Evolutionary conservation across 2,113 vertebrate genomes (phyloP).

Genomic region (Actinemys pallida): DNA sequence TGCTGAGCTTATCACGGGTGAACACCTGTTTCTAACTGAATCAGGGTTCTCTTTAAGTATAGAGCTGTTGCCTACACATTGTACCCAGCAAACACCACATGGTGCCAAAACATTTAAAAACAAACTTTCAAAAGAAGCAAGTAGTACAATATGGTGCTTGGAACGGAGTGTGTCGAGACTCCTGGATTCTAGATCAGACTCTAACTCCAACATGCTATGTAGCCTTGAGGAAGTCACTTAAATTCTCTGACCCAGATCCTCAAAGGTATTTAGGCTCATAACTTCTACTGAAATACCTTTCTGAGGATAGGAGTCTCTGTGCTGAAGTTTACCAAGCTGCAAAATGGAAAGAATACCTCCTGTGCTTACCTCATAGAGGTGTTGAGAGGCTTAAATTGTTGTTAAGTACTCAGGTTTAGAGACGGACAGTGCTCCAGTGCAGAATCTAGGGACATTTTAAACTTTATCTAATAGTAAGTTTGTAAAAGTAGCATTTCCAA

Average conservation of each 20-base stretch:
- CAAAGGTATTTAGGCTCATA: too few relatives aligned
- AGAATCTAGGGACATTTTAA: neutral
- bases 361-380: neutral
- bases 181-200: neutral
- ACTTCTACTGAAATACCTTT: too few relatives aligned
- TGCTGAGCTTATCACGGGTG: neutral
- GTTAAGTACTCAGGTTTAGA: neutral
- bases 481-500: neutral
- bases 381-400: neutral
- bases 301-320: neutral
- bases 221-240: neutral
- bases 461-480: neutral
- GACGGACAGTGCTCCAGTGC: neutral
- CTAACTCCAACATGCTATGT: neutral
- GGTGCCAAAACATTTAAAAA: too few relatives aligned
- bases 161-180: neutral
- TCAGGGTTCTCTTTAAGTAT: neutral
- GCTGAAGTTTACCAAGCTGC: neutral
- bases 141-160: neutral
- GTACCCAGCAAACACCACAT: neutral
- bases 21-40: neutral
- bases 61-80: neutral
- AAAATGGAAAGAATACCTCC: neutral
- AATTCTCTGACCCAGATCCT: neutral
- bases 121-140: neutral